Evolutionary conservation across 2,797 vertebrate genomes (phyloP), one percentile per base, ranked within the genome.

Genomic region (Adelosebastes latens): DNA sequence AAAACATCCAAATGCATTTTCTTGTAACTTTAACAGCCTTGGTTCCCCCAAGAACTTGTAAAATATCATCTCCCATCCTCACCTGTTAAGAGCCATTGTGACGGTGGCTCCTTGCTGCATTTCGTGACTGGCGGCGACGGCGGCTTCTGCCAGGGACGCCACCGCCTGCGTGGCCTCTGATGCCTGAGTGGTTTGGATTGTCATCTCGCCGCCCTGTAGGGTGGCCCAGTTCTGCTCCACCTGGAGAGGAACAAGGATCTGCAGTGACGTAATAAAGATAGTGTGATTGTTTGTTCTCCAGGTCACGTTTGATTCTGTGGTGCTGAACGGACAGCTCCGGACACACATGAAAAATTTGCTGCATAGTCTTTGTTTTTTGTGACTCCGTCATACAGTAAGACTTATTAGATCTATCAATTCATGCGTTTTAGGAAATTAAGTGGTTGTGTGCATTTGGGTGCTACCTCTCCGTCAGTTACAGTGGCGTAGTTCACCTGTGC

Each of bases 51-150:
- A 24, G 12, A 1, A 5, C 22, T 16, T n/a, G 20, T 18, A 64
- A 67, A 24, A 52, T 8, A 9, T 12, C 13, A 10, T 46, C 31
- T 22, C 3, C 32, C 27, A 14, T 2, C 46, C 71, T 87, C 36
- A 99, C 99, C 99, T 99, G 97, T 99, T 99, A 67, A 99, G 96
- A 0, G 98, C 98, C 99, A 99, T 99, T 79, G 99, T 99, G 88
- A 99, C 99, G 0, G 99, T 99, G 7, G 98, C 96, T 83, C 98
- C 98, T 11, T 96, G 92, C 16, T 98, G 97, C 77, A 99, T 97
- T 93, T 99, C 98, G 72, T 99, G 98, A 71, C 98, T 98, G 29
- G 98, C 98, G 3, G 97, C 97, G 20, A 99, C 97, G 0, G 98
- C 98, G 0, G 98, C 98, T 93, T 99, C 98, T 5, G 98, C 98